Base-by-base conservation (phyloP, 2,888 invertebrate species). In the Lasioglossum leucozonium region DNA sequence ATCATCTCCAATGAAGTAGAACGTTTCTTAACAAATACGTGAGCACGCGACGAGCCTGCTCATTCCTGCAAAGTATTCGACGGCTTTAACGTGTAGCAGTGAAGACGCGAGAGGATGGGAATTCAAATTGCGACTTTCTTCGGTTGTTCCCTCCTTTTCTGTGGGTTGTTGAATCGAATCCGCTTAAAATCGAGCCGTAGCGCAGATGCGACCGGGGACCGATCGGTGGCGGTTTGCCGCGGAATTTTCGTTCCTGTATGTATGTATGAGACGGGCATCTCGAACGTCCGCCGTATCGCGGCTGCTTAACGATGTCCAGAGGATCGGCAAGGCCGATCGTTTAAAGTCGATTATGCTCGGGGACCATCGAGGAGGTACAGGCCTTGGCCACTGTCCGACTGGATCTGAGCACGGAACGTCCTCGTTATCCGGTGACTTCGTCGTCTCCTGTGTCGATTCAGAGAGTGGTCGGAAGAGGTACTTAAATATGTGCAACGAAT, bases 291-390 rank as follows among this genome's bases (percentile, higher is more conserved):
- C 80, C 75, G 83, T 80, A 82, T 82, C 77, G 84, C 81, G 79
- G 79, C 65, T 67, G 89, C 81, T 79, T 90, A 90, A 90, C 90
- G 90, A 90, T 85, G 89, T 82, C 84, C 87, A 83, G 77, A 76
- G 85, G 84, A 90, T 88, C 89, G 89, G 84, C 89, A 88, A 90
- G 90, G 87, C 81, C 88, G 87, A 90, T 90, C 90, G 90, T 90
- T 90, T 90, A 90, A 90, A 90, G 90, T 90, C 90, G 90, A 90
- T 90, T 90, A 90, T 89, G 72, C 87, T 86, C 75, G 84, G 85
- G 58, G 81, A 83, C 69, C 72, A 84, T 88, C 85, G 86, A 83
- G 79, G 80, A 30, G 78, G 73, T 42, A 55, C 79, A 72, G 81
- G 87, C 85, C 89, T 77, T 84, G 85, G 83, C 86, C 86, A 80